A percentile compares a stretch with the other conserved stretches of the same genome.
These are phyloP conservation scores for Chrysaora quinquecirrha DNA, from an alignment of 30 jellyfish, hydroid and myxozoan species.

Conservation along the genomic window DNA sequence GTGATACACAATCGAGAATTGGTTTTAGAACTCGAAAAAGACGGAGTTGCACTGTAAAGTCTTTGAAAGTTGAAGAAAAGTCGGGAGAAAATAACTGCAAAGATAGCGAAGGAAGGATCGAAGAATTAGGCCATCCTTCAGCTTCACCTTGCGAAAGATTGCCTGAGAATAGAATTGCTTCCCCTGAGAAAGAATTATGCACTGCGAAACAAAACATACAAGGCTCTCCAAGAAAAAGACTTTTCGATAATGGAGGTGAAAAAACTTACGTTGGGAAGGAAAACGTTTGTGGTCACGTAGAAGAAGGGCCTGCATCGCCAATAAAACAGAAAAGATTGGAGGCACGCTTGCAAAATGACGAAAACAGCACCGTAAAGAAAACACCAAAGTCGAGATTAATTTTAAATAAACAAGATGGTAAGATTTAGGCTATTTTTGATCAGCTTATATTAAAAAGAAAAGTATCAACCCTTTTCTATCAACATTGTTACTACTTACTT, in stretches of 20 bases:
- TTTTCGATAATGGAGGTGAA: neutral
- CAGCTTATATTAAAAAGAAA: too few relatives aligned
- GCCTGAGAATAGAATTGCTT: too few relatives aligned
- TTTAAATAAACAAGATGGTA: conserved; percentile 43
- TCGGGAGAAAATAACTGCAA: neutral
- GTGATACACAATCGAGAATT: conserved; percentile 48
- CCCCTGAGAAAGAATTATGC: too few relatives aligned
- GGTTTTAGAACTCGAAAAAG: conserved; percentile 53
- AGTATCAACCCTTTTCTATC: too few relatives aligned
- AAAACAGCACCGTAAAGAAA: neutral
- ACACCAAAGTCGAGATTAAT: conserved; percentile 8
- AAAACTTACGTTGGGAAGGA: neutral
- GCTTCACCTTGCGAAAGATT: too few relatives aligned
- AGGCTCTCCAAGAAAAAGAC: conserved; percentile 60
- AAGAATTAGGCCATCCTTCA: too few relatives aligned
- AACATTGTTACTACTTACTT: too few relatives aligned
- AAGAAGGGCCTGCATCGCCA: conserved; percentile 26
- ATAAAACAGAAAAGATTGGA: conserved; percentile 52
- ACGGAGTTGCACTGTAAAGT: conserved; percentile 23
- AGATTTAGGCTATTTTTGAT: too few relatives aligned
- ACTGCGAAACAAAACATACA: too few relatives aligned
- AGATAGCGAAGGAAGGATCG: neutral
- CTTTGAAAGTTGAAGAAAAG: neutral
- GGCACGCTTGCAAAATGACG: neutral
- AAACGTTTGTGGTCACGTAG: neutral